Evolutionary conservation across 1,140 invertebrate species (phyloP).

Genomic region (Sycobia sp.): DNA sequence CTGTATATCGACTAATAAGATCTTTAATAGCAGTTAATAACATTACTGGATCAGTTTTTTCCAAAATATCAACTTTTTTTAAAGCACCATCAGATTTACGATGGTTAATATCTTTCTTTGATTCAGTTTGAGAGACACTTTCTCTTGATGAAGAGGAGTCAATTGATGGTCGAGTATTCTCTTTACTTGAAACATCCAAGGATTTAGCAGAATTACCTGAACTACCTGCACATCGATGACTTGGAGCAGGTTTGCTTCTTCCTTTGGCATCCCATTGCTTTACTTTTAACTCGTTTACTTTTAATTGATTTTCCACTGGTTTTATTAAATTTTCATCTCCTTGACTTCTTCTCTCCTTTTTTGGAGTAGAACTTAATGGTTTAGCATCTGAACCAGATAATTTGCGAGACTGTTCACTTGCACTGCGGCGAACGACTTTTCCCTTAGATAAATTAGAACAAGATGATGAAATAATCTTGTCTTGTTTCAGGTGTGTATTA

Average conservation of each 20-base stretch:
- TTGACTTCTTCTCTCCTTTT: conserved; percentile 38
- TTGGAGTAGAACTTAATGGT: conserved; percentile 33
- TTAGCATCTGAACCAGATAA: conserved; percentile 12
- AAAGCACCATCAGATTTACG: conserved; percentile 18
- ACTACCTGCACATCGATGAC: conserved; percentile 35
- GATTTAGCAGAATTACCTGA: conserved; percentile 41
- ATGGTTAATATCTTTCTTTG: conserved; percentile 28
- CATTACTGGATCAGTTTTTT: conserved; percentile 41
- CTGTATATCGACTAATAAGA: conserved; percentile 45
- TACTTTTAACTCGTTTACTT: conserved; percentile 36
- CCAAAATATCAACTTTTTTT: conserved; percentile 37
- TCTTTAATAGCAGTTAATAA: conserved; percentile 50
- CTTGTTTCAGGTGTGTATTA: conserved; percentile 9
- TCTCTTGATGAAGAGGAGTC: conserved; percentile 39
- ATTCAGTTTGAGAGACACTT: conserved; percentile 29
- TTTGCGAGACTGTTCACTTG: conserved; percentile 24
- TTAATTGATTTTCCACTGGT: conserved; percentile 38
- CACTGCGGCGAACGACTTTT: conserved; percentile 14
- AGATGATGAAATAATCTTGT: conserved; percentile 29
- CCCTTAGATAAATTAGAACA: conserved; percentile 10
- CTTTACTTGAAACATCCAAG: conserved; percentile 51
- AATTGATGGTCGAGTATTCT: conserved; percentile 47
- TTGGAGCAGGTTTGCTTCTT: conserved; percentile 25
- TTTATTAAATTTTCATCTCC: conserved; percentile 28
- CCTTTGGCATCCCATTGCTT: conserved; percentile 36